Conservation (phyloP, 2,113 vertebrate genomes). For the Myiozetetes cayanensis region DNA sequence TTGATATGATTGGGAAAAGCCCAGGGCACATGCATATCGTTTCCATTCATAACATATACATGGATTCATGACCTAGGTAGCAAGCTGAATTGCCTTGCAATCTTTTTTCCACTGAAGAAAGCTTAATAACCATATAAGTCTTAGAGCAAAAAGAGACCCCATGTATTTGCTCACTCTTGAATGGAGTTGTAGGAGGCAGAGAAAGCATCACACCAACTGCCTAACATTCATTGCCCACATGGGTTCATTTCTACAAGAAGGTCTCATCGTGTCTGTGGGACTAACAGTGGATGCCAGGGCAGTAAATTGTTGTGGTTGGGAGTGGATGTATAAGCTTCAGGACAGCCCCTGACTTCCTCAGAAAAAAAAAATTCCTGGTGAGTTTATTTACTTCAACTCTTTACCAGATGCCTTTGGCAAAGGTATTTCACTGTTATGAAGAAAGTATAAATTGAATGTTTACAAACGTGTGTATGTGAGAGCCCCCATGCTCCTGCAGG, state of each 20-base stretch:
- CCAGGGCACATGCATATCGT: background rate
- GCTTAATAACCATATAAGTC: background rate
- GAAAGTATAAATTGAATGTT: background rate
- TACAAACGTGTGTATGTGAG: accelerated
- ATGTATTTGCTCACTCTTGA: background rate
- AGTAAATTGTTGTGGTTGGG: background rate
- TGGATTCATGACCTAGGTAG: conserved; percentile 23
- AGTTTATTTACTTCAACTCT: background rate
- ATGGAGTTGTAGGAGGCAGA: background rate
- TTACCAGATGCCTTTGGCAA: background rate
- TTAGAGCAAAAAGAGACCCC: background rate
- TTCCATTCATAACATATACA: conserved; percentile 40
- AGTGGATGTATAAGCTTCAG: background rate
- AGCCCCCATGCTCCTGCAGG: background rate
- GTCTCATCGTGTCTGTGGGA: accelerated
- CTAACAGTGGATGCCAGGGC: background rate
- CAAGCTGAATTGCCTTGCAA: background rate
- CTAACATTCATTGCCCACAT: background rate
- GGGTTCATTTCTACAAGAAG: background rate
- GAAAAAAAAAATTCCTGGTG: background rate
- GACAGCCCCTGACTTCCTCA: background rate
- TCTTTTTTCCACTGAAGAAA: conserved; percentile 11
- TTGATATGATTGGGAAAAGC: conserved; percentile 32
- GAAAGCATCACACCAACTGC: background rate
- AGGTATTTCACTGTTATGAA: background rate